Evolutionary conservation across 1,140 invertebrate genomes (phyloP).

Genomic region (Copidosoma floridanum): DNA sequence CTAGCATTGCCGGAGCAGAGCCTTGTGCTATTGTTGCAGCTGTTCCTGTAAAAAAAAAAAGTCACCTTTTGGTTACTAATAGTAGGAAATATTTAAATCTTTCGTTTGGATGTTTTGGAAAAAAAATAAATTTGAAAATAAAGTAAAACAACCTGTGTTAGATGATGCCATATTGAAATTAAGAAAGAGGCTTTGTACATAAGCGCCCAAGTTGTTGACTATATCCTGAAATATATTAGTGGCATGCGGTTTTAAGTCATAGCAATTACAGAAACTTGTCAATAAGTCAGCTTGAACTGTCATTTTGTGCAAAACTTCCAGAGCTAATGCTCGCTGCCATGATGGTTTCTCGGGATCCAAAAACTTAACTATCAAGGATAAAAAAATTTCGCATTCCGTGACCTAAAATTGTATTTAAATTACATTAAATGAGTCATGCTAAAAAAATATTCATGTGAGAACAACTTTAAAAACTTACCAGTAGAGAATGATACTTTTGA

Average conservation of each 20-base stretch:
- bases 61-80: background rate
- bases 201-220: conserved; percentile 90
- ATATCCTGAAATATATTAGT: conserved; percentile 95
- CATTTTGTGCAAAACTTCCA: conserved; percentile 95
- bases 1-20: conserved; percentile 67
- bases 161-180: conserved; percentile 59
- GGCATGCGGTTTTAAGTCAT: conserved; percentile 90
- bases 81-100: too few relatives aligned
- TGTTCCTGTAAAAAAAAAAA: conserved; percentile 29
- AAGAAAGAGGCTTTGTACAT: conserved; percentile 92
- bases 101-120: conserved; percentile 9
- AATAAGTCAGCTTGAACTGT: conserved; percentile 84
- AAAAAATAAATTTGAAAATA: conserved; percentile 5
- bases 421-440: background rate
- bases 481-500: conserved; percentile 87
- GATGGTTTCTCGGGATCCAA: conserved; percentile 92
- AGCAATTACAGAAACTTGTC: conserved; percentile 89
- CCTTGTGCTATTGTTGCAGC: conserved; percentile 59
- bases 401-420: conserved; percentile 61
- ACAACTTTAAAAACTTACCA: conserved; percentile 65
- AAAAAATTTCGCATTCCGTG: conserved; percentile 98
- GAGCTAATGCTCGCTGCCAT: conserved; percentile 91
- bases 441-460: background rate
- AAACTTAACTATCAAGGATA: conserved; percentile 95
- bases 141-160: conserved; percentile 45